phyloP scores from a whole-genome alignment of 1,140 invertebrate species.

The Sycophila sp. region DNA sequence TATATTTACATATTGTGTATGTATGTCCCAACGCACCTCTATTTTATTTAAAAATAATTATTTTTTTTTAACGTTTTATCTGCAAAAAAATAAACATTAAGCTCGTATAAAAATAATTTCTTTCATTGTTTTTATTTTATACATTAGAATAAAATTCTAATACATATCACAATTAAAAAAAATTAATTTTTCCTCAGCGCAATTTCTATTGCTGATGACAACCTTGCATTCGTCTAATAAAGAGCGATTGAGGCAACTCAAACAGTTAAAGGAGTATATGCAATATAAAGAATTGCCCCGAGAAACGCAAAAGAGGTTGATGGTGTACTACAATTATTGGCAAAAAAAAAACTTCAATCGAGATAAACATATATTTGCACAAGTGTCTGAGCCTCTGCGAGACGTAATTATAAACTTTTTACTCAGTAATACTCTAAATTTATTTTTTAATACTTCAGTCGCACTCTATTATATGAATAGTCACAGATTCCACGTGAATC shows the following conservation, averaged over 20 bases:
- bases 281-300: conserved; percentile 53
- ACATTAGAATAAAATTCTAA: too few species aligned
- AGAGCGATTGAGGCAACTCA: conserved; percentile 44
- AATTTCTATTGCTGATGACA: conserved; percentile 30
- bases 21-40: too few species aligned
- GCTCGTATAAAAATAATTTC: too few species aligned
- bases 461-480: too few species aligned
- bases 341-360: conserved; percentile 61
- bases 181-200: neutral
- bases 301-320: conserved; percentile 47
- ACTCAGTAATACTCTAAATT: neutral
- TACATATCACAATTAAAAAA: too few species aligned
- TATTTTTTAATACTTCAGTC: conserved; percentile 16
- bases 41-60: too few species aligned
- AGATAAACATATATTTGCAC: conserved; percentile 59
- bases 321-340: conserved; percentile 57
- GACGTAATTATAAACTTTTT: conserved; percentile 34
- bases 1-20: conserved; percentile 56
- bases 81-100: too few species aligned
- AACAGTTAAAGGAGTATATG: conserved; percentile 57
- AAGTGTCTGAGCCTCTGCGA: conserved; percentile 62
- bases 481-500: too few species aligned
- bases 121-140: too few species aligned
- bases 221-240: conserved; percentile 47
- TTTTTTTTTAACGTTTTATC: too few species aligned